Evolutionary conservation across 2,113 vertebrate species (phyloP), one percentile per base, ranked within the genome.

Genomic region (Crotalus viridis): DNA sequence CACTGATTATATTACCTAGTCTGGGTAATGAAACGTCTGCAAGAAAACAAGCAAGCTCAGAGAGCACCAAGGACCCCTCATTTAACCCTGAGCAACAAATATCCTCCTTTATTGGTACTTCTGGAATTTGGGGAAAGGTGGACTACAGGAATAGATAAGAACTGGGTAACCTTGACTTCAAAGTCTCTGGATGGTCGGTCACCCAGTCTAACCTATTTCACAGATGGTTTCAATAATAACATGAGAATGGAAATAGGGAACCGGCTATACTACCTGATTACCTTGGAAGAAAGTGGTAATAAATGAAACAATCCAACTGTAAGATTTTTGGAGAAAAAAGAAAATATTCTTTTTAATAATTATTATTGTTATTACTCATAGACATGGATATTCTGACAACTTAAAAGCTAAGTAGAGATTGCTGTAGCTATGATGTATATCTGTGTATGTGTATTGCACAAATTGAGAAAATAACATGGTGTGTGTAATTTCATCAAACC

Each of bases 401-500:
- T 93, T 94, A 95, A 81, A 96, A 96, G 91, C 95, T 94, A 96
- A 96, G 64, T 85, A 86, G 88, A 94, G 89, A 94, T 92, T 94
- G n/a, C 1, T 1, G 85, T 92, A 91, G 95, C 94, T 93, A 56
- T 94, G 21, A 13, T 93, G 74, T 96, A 95, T 95, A 94, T 96
- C 97, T 97, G 97, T 0, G 12, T 93, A 97, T 97, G 97, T 0
- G 13, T 93, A 96, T 95, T 86, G 59, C 92, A 94, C 89, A 96
- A 96, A 97, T 94, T 94, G 96, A 96, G 97, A 96, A 97, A 97
- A 97, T 96, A 94, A 97, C 94, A 91, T 90, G 91, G 95, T 96
- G 96, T 95, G 94, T 96, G 96, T 96, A 97, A 97, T 97, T 97
- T 96, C 95, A 22, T 97, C 95, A 97, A 96, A 95, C 95, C 93